Percentiles rank a stretch among this genome's conserved stretches.
Evolutionary conservation across 2,888 invertebrate genomes (phyloP).

Genomic region (Syritta pipiens): DNA sequence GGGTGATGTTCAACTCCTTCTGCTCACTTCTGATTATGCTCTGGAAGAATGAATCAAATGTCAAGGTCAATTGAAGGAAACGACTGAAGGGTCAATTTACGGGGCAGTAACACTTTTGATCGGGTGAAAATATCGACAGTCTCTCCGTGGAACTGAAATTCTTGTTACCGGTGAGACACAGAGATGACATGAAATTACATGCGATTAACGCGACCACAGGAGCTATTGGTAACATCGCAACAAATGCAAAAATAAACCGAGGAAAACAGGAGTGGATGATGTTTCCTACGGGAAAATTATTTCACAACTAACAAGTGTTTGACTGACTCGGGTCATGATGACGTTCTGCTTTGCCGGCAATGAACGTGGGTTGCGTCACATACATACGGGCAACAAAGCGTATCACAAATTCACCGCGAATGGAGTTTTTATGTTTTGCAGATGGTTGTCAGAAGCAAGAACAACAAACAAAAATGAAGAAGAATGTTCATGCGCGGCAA

Average conservation of each 20-base stretch:
- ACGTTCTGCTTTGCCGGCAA: slow-evolving; percentile 15
- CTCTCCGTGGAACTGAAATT: slow-evolving; percentile 17
- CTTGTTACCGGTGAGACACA: slow-evolving; percentile 8
- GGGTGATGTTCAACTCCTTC: slow-evolving; percentile 75
- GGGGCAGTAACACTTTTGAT: slow-evolving; percentile 35
- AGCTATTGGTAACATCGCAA: slow-evolving; percentile 14
- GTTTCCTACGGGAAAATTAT: slow-evolving; percentile 20
- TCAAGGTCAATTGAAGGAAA: too few species aligned
- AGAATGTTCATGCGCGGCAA: slow-evolving; percentile 15
- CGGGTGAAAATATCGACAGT: slow-evolving; percentile 20
- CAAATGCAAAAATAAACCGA: not conserved
- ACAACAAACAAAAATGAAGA: too few species aligned
- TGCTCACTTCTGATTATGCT: slow-evolving; percentile 77
- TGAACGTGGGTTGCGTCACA: slow-evolving; percentile 25
- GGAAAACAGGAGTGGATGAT: not conserved
- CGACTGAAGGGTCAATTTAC: too few species aligned
- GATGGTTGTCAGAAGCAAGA: not conserved
- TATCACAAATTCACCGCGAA: not conserved
- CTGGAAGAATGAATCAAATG: slow-evolving; percentile 70
- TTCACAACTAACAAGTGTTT: slow-evolving; percentile 33
- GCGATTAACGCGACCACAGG: slow-evolving; percentile 40
- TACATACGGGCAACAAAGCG: not conserved
- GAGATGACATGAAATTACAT: slow-evolving; percentile 44
- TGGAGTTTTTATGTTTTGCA: slow-evolving; percentile 12
- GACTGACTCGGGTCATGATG: slow-evolving; percentile 2